Evolutionary conservation across 2,797 vertebrate genomes (phyloP), one percentile per base, ranked within the genome.

Genomic region (Catamblyrhynchus diadema): DNA sequence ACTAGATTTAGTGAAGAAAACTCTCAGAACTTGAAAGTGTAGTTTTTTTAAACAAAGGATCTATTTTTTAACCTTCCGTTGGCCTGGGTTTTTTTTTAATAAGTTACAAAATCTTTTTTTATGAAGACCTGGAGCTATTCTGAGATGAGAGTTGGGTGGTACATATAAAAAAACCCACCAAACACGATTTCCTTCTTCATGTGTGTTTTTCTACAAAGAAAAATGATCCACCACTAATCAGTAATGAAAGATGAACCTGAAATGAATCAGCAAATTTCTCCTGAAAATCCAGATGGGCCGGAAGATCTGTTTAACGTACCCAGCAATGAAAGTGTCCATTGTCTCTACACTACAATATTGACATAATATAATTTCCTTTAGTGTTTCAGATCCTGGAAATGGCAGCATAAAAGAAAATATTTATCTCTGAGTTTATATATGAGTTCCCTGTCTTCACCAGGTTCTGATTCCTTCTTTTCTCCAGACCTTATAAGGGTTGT

Each of bases 241-340:
- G 22, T 50, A 85, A 85, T 53, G 84, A 95, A 94, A 90, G 47
- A 77, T 50, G 74, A 95, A 87, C 41, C 33, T 73, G 44, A 81
- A 92, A 84, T n/a, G 53, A 86, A 82, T 69, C 32, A 85, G n/a
- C 65, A 65, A 10, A 6, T 87, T 91, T 90, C 73, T 71, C 42
- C 27, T 78, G 81, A 80, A 89, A 82, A 89, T 65, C 78, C 70
- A 92, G 74, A 72, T 81, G 74, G 81, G 42, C 84, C 8, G 14
- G 90, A 94, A 95, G 86, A 69, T 42, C 81, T 30, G 71, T 94
- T 90, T 85, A 93, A 94, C 6, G 2, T 62, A 83, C 21, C 6
- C 47, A 64, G 56, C 39, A 73, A 69, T 93, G 79, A 95, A 94
- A 89, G 71, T 78, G 10, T 42, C 45, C 42, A 57, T 95, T 95